Percentiles rank a stretch among this genome's conserved stretches.
These are phyloP conservation scores for Erynnis tages DNA, from an alignment of 2,888 invertebrate species.

Conservation along the genomic window DNA sequence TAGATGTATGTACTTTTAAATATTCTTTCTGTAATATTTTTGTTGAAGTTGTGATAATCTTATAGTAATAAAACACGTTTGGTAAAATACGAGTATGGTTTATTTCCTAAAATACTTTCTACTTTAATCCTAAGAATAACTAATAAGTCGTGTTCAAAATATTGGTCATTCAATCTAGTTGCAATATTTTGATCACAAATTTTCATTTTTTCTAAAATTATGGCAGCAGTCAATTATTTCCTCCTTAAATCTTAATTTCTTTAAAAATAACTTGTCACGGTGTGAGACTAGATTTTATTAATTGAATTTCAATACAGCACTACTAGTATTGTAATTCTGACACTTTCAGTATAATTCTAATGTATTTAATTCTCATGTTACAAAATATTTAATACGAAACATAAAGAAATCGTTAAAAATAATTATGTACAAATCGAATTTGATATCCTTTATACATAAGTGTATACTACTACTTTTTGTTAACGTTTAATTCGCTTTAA, in stretches of 20 bases:
- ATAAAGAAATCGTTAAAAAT: background rate
- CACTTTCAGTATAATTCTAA: too few species aligned
- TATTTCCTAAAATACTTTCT: conserved; percentile 41
- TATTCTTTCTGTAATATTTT: conserved; percentile 36
- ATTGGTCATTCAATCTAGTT: conserved; percentile 40
- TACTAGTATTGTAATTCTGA: too few species aligned
- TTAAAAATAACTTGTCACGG: conserved; percentile 36
- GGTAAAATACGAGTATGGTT: conserved; percentile 43
- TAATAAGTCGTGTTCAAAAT: conserved; percentile 71
- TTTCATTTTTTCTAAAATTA: conserved; percentile 45
- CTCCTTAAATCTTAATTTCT: background rate
- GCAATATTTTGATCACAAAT: conserved; percentile 75
- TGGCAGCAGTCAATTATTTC: conserved; percentile 49
- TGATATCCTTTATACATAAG: background rate
- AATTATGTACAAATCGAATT: background rate
- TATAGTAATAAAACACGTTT: conserved; percentile 35
- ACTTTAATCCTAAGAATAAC: conserved; percentile 23
- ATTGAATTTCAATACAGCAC: background rate
- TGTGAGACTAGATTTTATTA: conserved; percentile 37
- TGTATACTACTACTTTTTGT: background rate
- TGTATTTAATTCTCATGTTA: too few species aligned
- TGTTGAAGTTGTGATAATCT: conserved; percentile 30
- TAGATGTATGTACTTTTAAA: conserved; percentile 29
- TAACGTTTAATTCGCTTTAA: background rate
- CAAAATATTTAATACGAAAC: background rate